A percentile compares a stretch with the other conserved stretches of the same genome.
phyloP scores from a whole-genome alignment of 2,797 vertebrate genomes.

The Coracias cyanogaster region DNA sequence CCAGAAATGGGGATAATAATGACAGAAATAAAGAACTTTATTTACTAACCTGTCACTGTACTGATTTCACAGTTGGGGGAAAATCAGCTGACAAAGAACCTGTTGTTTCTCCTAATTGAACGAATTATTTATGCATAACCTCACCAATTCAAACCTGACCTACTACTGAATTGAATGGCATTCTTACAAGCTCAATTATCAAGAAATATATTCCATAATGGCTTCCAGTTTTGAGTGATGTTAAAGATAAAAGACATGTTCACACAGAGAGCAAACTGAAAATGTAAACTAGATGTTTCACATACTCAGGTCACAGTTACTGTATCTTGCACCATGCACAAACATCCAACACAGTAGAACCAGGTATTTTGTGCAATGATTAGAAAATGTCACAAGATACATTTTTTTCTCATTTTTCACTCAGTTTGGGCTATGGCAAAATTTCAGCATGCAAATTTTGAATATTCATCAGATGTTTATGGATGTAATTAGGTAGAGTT shows the following conservation, averaged over 20 bases:
- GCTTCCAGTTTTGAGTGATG: constrained; percentile 53
- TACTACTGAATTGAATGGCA: constrained; percentile 52
- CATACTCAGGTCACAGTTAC: neutral
- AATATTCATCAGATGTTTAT: neutral
- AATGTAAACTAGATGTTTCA: constrained; percentile 55
- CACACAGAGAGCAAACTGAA: constrained; percentile 46
- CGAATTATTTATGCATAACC: constrained; percentile 73
- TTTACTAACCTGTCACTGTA: constrained; percentile 51
- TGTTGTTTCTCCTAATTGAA: constrained; percentile 64
- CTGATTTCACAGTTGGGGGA: constrained; percentile 50
- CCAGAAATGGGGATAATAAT: constrained; percentile 30
- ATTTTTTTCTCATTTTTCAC: neutral
- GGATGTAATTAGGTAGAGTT: neutral
- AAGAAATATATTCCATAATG: constrained; percentile 44
- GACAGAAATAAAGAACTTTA: constrained; percentile 57
- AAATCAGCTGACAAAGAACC: constrained; percentile 68
- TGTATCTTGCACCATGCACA: neutral
- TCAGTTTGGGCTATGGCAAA: neutral
- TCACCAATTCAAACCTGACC: constrained; percentile 74
- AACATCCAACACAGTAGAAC: neutral
- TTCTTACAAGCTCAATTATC: constrained; percentile 63
- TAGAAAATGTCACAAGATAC: neutral
- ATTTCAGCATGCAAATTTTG: neutral
- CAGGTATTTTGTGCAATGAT: neutral
- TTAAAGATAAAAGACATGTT: constrained; percentile 65